Percentiles rank a stretch among this genome's conserved stretches.
Conservation (phyloP, 2,888 invertebrate species). For the Troides aeacus region DNA sequence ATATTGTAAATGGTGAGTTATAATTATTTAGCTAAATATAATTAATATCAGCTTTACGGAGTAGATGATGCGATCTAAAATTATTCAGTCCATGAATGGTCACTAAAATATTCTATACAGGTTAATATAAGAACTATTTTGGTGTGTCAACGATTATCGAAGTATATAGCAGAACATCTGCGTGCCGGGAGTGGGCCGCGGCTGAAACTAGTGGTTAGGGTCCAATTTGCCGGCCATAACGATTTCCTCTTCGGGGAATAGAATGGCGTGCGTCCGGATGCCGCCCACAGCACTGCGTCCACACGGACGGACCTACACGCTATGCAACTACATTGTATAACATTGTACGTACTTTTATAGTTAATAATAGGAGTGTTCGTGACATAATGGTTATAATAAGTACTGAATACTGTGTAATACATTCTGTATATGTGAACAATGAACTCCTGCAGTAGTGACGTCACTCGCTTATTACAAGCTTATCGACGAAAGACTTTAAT, state of each 20-base stretch:
- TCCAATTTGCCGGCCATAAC: constrained; percentile 77
- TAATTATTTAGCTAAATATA: too few species aligned
- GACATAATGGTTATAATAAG: constrained; percentile 10
- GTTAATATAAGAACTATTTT: too few species aligned
- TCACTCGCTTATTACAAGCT: too few species aligned
- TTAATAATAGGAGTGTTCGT: constrained; percentile 22
- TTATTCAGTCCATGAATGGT: too few species aligned
- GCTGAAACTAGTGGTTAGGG: constrained; percentile 73
- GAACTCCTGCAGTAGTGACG: constrained; percentile 4
- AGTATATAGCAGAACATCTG: constrained; percentile 63
- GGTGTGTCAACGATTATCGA: constrained; percentile 3
- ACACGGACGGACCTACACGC: constrained; percentile 29
- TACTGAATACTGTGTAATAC: neutral
- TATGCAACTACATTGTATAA: constrained; percentile 14
- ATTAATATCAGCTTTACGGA: too few species aligned
- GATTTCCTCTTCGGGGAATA: constrained; percentile 79
- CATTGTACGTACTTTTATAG: constrained; percentile 1
- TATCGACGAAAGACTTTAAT: too few species aligned
- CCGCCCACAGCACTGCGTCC: constrained; percentile 53
- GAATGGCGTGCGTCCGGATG: constrained; percentile 74
- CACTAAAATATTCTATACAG: too few species aligned
- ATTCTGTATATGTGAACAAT: constrained; percentile 3
- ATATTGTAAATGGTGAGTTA: too few species aligned
- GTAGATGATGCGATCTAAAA: too few species aligned
- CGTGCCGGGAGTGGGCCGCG: constrained; percentile 53